phyloP scores from a whole-genome alignment of 2,888 invertebrate genomes.

The Hyposoter didymator region DNA sequence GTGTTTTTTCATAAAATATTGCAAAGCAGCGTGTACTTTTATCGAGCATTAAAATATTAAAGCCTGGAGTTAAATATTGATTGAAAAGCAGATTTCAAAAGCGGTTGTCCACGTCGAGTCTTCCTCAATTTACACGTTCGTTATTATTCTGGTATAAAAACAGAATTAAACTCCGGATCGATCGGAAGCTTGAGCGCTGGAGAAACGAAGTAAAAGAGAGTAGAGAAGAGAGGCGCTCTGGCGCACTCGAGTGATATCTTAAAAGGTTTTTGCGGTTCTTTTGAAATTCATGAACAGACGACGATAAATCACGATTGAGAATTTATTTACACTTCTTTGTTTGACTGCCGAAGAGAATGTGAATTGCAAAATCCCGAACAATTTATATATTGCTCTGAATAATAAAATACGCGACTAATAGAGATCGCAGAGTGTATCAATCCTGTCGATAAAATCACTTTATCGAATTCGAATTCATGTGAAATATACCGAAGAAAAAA shows the following conservation, averaged over 20 bases:
- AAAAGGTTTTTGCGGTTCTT: constrained; percentile 43
- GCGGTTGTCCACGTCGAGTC: neutral
- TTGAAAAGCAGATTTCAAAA: neutral
- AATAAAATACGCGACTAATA: neutral
- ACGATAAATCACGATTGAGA: constrained; percentile 31
- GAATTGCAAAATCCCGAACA: neutral
- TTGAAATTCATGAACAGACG: constrained; percentile 20
- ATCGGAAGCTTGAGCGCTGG: neutral
- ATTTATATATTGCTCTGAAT: neutral
- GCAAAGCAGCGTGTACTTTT: neutral
- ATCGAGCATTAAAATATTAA: neutral
- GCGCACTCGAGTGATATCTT: constrained; percentile 36
- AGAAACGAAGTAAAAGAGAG: constrained; percentile 17
- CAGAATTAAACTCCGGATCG: neutral
- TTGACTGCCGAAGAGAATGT: constrained; percentile 1
- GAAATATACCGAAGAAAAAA: neutral
- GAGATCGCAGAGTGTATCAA: neutral
- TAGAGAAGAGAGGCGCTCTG: constrained; percentile 5
- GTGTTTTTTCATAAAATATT: neutral
- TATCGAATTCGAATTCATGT: neutral
- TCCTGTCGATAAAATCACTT: neutral
- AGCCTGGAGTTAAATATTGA: neutral
- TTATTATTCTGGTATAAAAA: neutral
- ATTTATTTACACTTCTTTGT: constrained; percentile 40
- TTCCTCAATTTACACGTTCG: neutral